A percentile compares a stretch with the other conserved stretches of the same genome.
These are phyloP conservation scores for Oscheius myriophilus DNA, from an alignment of 2,888 invertebrate species.

Conservation along the genomic window DNA sequence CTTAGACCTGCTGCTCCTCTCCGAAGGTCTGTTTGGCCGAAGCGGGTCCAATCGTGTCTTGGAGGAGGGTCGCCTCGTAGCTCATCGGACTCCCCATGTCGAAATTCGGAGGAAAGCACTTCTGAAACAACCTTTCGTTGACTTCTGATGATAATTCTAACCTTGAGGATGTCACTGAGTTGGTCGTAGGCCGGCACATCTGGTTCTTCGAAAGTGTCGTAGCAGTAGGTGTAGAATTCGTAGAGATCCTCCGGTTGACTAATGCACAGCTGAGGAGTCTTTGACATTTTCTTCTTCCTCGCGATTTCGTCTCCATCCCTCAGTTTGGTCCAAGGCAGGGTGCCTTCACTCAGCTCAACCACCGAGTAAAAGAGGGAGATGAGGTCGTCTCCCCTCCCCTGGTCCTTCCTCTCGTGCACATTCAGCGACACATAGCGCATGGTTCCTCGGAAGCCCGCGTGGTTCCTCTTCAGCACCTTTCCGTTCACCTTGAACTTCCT, in stretches of 20 bases:
- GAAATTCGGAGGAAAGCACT: too few relatives aligned
- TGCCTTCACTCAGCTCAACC: conserved; percentile 44
- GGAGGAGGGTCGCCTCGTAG: too few relatives aligned
- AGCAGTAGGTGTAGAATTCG: conserved; percentile 21
- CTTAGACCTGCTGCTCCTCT: too few relatives aligned
- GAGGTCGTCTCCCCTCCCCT: conserved; percentile 43
- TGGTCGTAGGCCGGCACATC: conserved; percentile 2
- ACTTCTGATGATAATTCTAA: too few relatives aligned
- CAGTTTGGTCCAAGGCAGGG: conserved; percentile 38
- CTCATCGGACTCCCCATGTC: too few relatives aligned
- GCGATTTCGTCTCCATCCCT: conserved; percentile 20
- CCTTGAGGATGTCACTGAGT: conserved; percentile 9
- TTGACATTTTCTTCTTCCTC: conserved; percentile 10
- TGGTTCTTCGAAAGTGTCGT: conserved; percentile 5
- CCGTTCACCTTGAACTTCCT: conserved; percentile 15
- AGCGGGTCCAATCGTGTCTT: too few relatives aligned
- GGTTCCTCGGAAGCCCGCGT: conserved; percentile 32
- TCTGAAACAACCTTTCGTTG: too few relatives aligned
- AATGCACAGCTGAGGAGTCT: conserved; percentile 2
- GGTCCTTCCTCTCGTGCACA: conserved; percentile 37
- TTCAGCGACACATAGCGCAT: conserved; percentile 31
- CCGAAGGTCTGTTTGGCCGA: too few relatives aligned
- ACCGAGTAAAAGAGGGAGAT: conserved; percentile 44
- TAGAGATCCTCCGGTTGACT: conserved; percentile 11
- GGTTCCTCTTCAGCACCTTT: neutral